Base-by-base conservation (phyloP, 1,140 invertebrate genomes). In the Lutraria rhynchaena region DNA sequence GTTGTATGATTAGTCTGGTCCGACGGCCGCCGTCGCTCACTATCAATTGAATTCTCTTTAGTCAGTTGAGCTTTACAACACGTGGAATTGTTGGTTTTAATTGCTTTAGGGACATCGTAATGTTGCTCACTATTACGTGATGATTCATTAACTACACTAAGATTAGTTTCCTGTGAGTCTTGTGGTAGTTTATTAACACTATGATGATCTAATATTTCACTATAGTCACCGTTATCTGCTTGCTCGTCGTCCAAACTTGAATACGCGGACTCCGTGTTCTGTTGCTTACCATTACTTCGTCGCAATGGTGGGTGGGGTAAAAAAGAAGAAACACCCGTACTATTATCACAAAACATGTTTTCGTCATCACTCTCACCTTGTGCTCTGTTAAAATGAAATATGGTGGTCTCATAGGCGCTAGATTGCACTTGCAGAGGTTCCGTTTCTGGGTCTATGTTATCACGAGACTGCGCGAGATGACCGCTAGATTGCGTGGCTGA, bases 261-360 rank as follows among this genome's bases (percentile, higher is more conserved):
- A 58, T 80, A 80, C 7, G 76, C 76, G 58, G 76, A 80, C 41
- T 77, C 75, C 35, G 63, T 63, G 57, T 80, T 80, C 37, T 69
- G 63, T 35, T 53, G 31, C 35, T 70, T 80, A n/a, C 63, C 76
- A 33, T 80, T 70, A 15, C 24, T 53, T 24, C 76, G 19, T 3
- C 76, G 49, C 22, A 69, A 57, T 17, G 53, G 51, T 22, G 76
- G 76, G 13, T 80, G 76, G 1, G 63, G 63, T 22, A 70, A 27
- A 24, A 80, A 80, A 15, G 76, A 69, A 5, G 76, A 80, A 11
- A 80, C 63, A 33, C 65, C 46, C 0, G 37, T 69, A n/a, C 33
- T 37, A 35, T 33, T 27, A 49, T 80, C 76, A 67, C 60, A 67
- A 57, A 80, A 58, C 15, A 60, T 31, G 1, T 49, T 77, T 35